phyloP scores from a whole-genome alignment of 1,140 invertebrate genomes.

The Magallana angulata region DNA sequence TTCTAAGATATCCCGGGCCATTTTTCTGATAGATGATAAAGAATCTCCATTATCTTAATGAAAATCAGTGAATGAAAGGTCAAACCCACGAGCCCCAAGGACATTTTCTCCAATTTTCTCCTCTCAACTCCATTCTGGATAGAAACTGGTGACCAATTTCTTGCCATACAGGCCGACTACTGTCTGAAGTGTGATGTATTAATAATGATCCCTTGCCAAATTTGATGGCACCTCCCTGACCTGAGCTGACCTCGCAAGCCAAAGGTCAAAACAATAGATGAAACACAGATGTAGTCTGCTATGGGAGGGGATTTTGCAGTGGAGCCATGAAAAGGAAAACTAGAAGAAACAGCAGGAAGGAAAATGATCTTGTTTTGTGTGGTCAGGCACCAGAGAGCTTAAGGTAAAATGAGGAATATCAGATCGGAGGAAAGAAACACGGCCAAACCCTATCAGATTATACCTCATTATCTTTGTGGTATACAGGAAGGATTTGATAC shows the following conservation, averaged over 20 bases:
- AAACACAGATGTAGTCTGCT: background rate
- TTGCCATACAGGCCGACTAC: background rate
- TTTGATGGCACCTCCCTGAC: slow-evolving; percentile 16
- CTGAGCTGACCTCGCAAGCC: background rate
- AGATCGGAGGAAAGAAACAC: background rate
- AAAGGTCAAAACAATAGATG: background rate
- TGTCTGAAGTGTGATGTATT: slow-evolving; percentile 33
- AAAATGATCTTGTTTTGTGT: slow-evolving; percentile 6
- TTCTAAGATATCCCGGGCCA: too few relatives aligned
- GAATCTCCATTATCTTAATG: slow-evolving; percentile 11
- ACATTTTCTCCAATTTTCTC: background rate
- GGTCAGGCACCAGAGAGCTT: background rate
- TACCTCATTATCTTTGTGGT: background rate
- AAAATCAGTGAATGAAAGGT: slow-evolving; percentile 19
- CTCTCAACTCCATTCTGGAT: background rate
- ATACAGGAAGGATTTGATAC: background rate
- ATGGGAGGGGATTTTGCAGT: background rate
- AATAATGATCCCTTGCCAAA: background rate
- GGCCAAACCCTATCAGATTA: slow-evolving; percentile 3
- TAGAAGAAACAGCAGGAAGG: slow-evolving; percentile 10
- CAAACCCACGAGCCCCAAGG: background rate
- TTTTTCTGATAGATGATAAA: slow-evolving; percentile 16
- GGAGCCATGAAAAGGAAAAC: slow-evolving; percentile 18
- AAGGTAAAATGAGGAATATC: background rate
- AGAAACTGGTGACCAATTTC: background rate